Evolutionary conservation across 2,797 vertebrate genomes (phyloP), one percentile per base, ranked within the genome.

Genomic region (Diplodus sargus): DNA sequence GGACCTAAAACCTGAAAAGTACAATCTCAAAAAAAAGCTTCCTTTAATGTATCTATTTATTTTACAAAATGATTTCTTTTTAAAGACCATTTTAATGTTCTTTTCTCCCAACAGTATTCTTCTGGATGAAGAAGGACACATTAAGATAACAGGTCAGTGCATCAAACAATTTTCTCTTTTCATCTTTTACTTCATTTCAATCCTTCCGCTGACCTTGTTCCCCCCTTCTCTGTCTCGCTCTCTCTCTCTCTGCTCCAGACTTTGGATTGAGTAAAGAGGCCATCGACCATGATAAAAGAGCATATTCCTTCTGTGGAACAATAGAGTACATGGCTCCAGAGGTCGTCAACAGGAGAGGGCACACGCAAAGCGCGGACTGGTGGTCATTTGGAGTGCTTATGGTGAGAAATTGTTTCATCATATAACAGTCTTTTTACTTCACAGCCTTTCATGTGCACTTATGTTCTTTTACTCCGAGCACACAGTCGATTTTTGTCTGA

Each of bases 311-410:
- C 92, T 99, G 98, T 16, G 98, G 98, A 63, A 99, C 98, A 0
- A 98, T 99, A 5, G 98, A 99, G 85, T 99, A 99, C 88, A 99
- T 99, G 98, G 98, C 98, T 15, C 98, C 98, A 0, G 98, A 99
- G 92, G 98, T 99, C 30, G 97, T 99, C 43, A 99, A 98, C 87
- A 96, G 98, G 74, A 95, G 97, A 70, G 98, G 98, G 1, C 98
- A 99, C 79, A 97, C 98, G 0, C 98, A 99, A 84, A 99, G 97
- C 12, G 98, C 98, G 0, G 98, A 99, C 94, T 99, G 98, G 98
- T 99, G 98, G 98, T 99, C 98, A 25, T 99, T 99, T 0, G 98
- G 98, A 0, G 97, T 99, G 30, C 94, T 99, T 73, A 99, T 99
- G 98, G 98, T 99, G 92, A 70, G 88, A 77, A 77, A 79, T 3